Evolutionary conservation across 2,888 invertebrate species (phyloP).

Genomic region (Agrotis clavis): DNA sequence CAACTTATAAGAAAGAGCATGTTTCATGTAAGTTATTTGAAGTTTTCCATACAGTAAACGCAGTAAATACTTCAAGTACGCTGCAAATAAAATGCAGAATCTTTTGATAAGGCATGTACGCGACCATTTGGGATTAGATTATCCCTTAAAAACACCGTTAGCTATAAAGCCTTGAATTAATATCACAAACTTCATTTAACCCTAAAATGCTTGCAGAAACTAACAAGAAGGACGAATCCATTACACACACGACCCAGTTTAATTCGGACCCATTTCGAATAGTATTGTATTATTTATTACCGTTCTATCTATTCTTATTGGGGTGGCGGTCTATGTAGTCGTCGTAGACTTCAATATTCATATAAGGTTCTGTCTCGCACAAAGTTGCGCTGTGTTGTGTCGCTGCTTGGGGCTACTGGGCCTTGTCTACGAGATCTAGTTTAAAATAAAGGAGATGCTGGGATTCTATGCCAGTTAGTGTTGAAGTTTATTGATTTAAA

Average conservation of each 20-base stretch:
- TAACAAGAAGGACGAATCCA: conserved; percentile 76
- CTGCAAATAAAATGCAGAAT: too few relatives aligned
- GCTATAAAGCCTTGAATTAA: neutral
- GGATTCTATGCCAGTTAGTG: neutral
- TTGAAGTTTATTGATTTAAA: neutral
- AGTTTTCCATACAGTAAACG: too few relatives aligned
- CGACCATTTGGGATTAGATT: too few relatives aligned
- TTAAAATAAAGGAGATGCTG: neutral
- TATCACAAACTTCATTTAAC: neutral
- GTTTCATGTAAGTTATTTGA: too few relatives aligned
- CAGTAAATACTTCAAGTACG: too few relatives aligned
- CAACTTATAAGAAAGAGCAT: too few relatives aligned
- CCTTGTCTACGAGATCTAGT: conserved; percentile 3
- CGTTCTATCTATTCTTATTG: conserved; percentile 40
- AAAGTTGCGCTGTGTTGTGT: conserved; percentile 10
- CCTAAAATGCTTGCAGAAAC: conserved; percentile 30
- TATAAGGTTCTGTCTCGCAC: conserved; percentile 6
- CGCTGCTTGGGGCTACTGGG: conserved; percentile 11
- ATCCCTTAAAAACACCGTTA: neutral
- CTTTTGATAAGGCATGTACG: too few relatives aligned
- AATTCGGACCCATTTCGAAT: conserved; percentile 46
- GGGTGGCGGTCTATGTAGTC: neutral
- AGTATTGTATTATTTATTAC: conserved; percentile 65
- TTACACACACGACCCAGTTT: conserved; percentile 59
- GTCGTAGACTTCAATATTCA: too few relatives aligned